Conservation (phyloP, 2,113 vertebrate species). For the Cranoglanis bouderius region DNA sequence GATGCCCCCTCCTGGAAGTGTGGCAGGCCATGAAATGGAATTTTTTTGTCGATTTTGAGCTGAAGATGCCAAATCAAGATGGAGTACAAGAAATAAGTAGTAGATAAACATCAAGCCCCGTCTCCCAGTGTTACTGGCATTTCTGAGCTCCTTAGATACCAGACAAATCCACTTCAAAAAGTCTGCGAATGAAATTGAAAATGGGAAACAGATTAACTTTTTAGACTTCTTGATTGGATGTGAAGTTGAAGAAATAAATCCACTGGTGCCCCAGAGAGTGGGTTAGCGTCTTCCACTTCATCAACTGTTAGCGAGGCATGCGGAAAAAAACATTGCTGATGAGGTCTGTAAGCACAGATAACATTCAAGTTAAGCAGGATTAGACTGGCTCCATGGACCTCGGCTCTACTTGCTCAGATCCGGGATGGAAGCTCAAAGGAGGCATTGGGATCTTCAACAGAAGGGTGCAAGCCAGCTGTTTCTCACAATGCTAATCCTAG, state of each 20-base stretch:
- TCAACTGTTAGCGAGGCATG: slow-evolving; percentile 19
- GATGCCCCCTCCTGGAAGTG: slow-evolving; percentile 13
- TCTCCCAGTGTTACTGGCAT: background rate
- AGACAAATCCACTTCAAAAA: slow-evolving; percentile 21
- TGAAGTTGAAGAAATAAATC: slow-evolving; percentile 4
- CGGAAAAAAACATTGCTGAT: slow-evolving; percentile 5
- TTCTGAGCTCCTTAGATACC: background rate
- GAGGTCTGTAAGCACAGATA: slow-evolving; percentile 49
- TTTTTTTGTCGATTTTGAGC: background rate
- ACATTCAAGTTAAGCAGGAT: slow-evolving; percentile 48
- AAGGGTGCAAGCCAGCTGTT: background rate
- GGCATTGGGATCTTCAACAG: slow-evolving; percentile 11
- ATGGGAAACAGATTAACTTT: slow-evolving; percentile 26
- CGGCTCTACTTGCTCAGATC: slow-evolving; percentile 27
- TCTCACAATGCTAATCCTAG: background rate
- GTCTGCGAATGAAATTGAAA: background rate
- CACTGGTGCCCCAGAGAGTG: background rate
- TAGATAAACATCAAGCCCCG: slow-evolving; percentile 3
- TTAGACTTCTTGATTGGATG: slow-evolving; percentile 1
- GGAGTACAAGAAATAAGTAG: slow-evolving; percentile 3
- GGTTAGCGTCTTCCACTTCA: slow-evolving; percentile 5
- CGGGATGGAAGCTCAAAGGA: slow-evolving; percentile 18
- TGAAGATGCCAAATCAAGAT: background rate
- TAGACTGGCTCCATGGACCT: slow-evolving; percentile 32
- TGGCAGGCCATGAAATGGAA: slow-evolving; percentile 23